Evolutionary conservation across 2,797 vertebrate species (phyloP), one percentile per base, ranked within the genome.

Genomic region (Phaenicophaeus curvirostris): DNA sequence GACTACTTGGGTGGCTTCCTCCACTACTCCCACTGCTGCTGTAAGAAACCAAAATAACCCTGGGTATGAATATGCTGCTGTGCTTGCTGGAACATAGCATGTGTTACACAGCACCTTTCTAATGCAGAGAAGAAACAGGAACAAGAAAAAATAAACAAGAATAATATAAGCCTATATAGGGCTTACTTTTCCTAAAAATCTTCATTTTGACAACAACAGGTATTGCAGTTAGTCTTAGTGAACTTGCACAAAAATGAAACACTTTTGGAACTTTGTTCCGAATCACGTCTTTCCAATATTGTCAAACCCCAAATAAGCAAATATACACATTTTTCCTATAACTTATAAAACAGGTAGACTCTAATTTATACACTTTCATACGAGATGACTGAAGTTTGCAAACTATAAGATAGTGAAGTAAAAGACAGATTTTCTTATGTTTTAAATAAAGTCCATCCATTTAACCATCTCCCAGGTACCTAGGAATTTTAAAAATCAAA

Each of bases 1-100:
- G 98, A 96, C 99, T 99, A 90, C 99, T 99, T 44, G 99, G 99
- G 95, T 99, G 99, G 96, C 99, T 99, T 91, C 99, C 99, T 92
- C 99, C 99, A 69, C 99, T 99, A 25, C 99, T 99, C 97, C 99
- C 99, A 81, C 99, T 99, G 97, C 99, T 99, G 98, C 99, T 99
- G 95, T 55, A 96, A 97, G 96, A 95, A 96, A 90, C 4, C 85
- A 97, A 68, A 96, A 89, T 30, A 95, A 90, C 59, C n/a, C 95
- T 74, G 33, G 25, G 57, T 23, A 67, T 97, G 77, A 97, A 90
- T 19, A 80, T 27, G 39, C 80, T 85, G 65, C 67, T 91, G 35
- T 3, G 25, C 35, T 17, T 48, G 46, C 50, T 48, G 67, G 82
- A 72, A 61, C 7, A 0, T 15, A 53, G 90, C 41, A 79, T 30